phyloP scores from a whole-genome alignment of 2,797 vertebrate species.

The Balearica regulorum region DNA sequence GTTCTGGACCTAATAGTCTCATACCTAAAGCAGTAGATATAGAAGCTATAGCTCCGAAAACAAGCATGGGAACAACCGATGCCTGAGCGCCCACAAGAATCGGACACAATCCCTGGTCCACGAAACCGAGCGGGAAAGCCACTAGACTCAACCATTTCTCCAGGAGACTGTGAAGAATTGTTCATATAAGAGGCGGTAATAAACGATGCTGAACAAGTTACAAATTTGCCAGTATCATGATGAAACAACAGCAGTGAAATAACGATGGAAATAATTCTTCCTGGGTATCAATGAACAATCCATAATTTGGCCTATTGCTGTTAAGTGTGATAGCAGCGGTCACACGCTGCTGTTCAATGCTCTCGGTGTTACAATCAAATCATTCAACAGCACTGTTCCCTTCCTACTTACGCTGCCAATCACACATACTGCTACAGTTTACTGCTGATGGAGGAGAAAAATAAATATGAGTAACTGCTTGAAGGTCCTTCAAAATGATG shows the following conservation, averaged over 20 bases:
- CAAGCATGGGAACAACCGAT: rapidly evolving
- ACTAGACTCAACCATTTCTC: background rate
- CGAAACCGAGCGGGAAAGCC: background rate
- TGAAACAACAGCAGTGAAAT: background rate
- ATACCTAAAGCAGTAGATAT: rapidly evolving
- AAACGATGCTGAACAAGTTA: background rate
- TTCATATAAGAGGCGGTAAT: background rate
- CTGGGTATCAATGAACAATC: background rate
- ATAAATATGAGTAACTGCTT: rapidly evolving
- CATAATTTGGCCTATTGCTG: background rate
- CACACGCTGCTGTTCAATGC: background rate
- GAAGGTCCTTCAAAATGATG: background rate
- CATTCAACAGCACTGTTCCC: background rate
- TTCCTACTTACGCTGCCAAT: background rate
- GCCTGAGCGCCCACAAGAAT: background rate
- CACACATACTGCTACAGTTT: background rate
- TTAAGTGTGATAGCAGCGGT: rapidly evolving
- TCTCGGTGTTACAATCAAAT: background rate
- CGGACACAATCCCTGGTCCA: rapidly evolving
- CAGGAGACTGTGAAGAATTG: background rate
- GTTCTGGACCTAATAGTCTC: rapidly evolving
- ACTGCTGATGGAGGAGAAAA: background rate
- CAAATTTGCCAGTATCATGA: background rate
- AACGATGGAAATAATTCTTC: background rate
- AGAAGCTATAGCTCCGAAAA: background rate